phyloP scores from a whole-genome alignment of 2,113 vertebrate species.

The Pagrus major region DNA sequence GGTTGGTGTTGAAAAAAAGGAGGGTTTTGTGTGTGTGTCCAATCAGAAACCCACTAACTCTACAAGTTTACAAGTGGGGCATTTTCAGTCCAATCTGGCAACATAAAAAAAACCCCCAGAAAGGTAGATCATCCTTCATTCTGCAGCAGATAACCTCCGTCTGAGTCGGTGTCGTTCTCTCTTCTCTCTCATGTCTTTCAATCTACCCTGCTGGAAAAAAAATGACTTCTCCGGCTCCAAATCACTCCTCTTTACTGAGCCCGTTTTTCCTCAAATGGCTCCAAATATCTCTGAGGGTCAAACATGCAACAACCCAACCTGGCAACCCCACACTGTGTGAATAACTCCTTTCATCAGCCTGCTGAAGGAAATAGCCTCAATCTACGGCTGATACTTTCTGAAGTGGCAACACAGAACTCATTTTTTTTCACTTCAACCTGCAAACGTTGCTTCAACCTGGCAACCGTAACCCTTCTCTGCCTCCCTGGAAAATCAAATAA shows the following conservation, averaged over 20 bases:
- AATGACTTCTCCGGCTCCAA: neutral
- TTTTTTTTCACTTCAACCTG: constrained; percentile 4
- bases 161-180: neutral
- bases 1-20: no score
- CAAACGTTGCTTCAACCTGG: neutral
- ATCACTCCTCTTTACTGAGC: neutral
- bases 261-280: neutral
- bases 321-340: neutral
- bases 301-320: neutral
- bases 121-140: neutral
- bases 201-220: neutral
- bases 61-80: neutral
- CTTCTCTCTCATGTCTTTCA: neutral
- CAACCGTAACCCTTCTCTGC: neutral
- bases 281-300: constrained; percentile 16
- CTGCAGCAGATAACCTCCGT: neutral
- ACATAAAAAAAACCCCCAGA: neutral
- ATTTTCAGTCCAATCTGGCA: neutral
- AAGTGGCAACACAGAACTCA: constrained; percentile 12
- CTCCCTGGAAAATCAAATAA: neutral
- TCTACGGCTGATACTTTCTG: constrained; percentile 10
- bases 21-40: neutral
- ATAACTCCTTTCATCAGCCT: neutral
- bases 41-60: neutral
- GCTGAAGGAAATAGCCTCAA: neutral